Evolutionary conservation across 2,797 vertebrate genomes (phyloP).

Genomic region (Clarias laeviceps): DNA sequence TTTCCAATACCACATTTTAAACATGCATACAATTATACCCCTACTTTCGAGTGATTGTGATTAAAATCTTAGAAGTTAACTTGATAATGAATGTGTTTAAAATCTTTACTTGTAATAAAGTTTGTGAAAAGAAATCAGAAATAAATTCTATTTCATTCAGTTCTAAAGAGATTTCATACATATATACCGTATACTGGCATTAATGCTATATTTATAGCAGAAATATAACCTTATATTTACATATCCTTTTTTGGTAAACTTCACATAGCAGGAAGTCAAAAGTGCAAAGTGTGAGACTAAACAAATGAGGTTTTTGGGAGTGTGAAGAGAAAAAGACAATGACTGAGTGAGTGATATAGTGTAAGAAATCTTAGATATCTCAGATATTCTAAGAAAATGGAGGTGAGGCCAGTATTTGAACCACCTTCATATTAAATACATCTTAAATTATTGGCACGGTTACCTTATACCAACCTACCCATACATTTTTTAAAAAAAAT

Average conservation of each 20-base stretch:
- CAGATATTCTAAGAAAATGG: not conserved
- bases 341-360: not conserved
- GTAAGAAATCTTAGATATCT: no score
- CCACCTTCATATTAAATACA: not conserved
- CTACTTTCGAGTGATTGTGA: no score
- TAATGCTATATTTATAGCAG: no score
- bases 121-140: no score
- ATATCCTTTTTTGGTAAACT: not conserved
- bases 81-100: not conserved
- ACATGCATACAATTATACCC: no score
- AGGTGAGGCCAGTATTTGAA: not conserved
- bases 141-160: no score
- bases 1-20: no score
- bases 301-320: not conserved
- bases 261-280: not conserved
- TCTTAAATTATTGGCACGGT: not conserved
- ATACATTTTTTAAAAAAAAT: not conserved
- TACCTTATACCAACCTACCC: not conserved
- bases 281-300: not conserved
- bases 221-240: not conserved
- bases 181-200: no score
- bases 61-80: not conserved
- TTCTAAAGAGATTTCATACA: no score
- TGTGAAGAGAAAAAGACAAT: not conserved
- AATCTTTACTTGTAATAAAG: no score